Evolutionary conservation across 2,797 vertebrate species (phyloP), one percentile per base, ranked within the genome.

Genomic region (Catostomus latipinnis): DNA sequence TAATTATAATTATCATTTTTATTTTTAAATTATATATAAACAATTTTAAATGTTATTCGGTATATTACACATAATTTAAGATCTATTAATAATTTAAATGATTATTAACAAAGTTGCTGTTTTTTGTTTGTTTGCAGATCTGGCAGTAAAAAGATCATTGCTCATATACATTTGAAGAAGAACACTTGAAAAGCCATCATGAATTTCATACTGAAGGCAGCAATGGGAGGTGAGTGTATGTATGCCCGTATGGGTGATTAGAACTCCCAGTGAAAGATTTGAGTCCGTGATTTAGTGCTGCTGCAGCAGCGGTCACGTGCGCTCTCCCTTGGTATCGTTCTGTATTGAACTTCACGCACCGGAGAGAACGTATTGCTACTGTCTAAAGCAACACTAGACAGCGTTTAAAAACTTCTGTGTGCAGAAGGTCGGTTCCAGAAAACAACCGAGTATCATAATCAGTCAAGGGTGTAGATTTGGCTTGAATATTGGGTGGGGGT

Each of bases 181-280:
- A 66, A 54, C 69, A 54, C 48, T 70, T 72, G 22, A 49, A 68
- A 52, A 78, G 58, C 65, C 75, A 90, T 87, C 92, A 98, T 98
- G 96, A 97, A 98, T 95, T 98, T 97, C 93, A 93, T 98, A 88
- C 95, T 98, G 96, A 98, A 98, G 89, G 96, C 96, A 92, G 96
- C 96, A 78, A 22, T 98, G 83, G 96, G 96, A 96, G 96, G 96
- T 98, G 92, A 96, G 96, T 94, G 58, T 43, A 16, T 50, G 54
- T 79, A 43, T 72, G 54, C 45, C 6, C 52, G 58, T 18, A 11
- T 53, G 56, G 65, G 60, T 66, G 71, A 22, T 48, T n/a, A 54
- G 43, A 78, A 75, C 72, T 79, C 61, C 12, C 54, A 68, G 14
- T 78, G 56, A 82, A 82, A 71, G 65, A 49, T 9, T 81, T 56